Evolutionary conservation across 1,140 invertebrate genomes (phyloP), one percentile per base, ranked within the genome.

Genomic region (Hydropsyche tenuis): DNA sequence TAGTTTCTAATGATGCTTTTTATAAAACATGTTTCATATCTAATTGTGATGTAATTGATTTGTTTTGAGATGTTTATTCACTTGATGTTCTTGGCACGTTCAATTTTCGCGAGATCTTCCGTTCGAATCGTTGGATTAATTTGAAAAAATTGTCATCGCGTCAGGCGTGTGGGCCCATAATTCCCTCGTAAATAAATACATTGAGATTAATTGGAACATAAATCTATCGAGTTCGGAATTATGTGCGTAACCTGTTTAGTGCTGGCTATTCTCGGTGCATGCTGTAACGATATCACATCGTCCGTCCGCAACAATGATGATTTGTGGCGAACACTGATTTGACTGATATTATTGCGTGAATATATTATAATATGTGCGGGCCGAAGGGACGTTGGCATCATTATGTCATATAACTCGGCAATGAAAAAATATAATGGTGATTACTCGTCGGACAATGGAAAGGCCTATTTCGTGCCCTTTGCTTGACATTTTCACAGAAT

Each of bases 181-280:
- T 60, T 60, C 22, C 18, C 56, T 60, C 56, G 25, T 60, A 60
- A 60, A 60, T 60, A 60, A 60, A 60, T 25, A 23, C 22, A 60
- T 60, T 20, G 23, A 60, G 56, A 60, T 60, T 60, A 60, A 60
- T 60, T 60, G 56, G 56, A 27, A 60, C 56, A 60, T 60, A 60
- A 60, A 60, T 60, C 56, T 23, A 60, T 60, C 56, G 56, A 1
- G 23, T 60, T 48, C 25, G 56, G 23, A 60, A 60, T 60, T 60
- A 60, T 60, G 56, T 60, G 56, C 56, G 56, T 60, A 60, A 60
- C 56, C 56, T 25, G 56, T 60, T 60, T 22, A 60, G 23, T 22
- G 22, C n/a, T 22, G 56, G 18, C 22, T 22, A 22, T 60, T 20
- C 22, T 60, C 12, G 22, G 56, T 60, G 56, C 22, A 22, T 60